A percentile compares a stretch with the other conserved stretches of the same genome.
Evolutionary conservation across 1,140 invertebrate species (phyloP).

Genomic region (Grapholita molesta): DNA sequence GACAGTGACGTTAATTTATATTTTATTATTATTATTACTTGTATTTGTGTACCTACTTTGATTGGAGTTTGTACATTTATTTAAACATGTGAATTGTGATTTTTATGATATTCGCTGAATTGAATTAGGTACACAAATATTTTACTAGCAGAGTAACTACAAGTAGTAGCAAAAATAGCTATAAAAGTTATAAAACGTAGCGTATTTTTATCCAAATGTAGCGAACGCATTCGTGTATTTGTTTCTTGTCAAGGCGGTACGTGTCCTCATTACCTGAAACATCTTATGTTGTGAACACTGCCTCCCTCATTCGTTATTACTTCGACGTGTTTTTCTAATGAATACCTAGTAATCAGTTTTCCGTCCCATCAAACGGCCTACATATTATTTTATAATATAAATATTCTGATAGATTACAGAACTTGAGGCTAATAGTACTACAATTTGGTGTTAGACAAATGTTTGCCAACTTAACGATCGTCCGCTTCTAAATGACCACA

Average conservation of each 20-base stretch:
- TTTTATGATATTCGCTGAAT: too few species aligned
- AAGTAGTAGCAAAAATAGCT: neutral
- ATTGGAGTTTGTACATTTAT: too few species aligned
- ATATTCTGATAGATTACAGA: neutral
- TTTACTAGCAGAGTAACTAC: too few species aligned
- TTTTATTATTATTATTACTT: too few species aligned
- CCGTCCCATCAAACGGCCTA: neutral
- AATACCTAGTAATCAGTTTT: neutral
- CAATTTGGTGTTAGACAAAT: conserved; percentile 37
- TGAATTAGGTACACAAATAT: too few species aligned
- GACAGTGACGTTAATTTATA: too few species aligned
- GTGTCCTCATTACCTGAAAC: conserved; percentile 41
- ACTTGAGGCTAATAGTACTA: neutral
- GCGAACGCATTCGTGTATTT: conserved; percentile 36
- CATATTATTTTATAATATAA: neutral
- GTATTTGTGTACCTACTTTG: too few species aligned
- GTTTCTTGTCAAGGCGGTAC: conserved; percentile 41
- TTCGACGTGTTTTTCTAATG: neutral
- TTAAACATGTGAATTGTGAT: too few species aligned
- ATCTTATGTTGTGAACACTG: conserved; percentile 17
- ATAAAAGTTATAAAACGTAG: conserved; percentile 32
- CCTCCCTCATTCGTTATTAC: neutral
- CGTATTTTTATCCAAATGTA: conserved; percentile 30
- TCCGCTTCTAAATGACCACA: conserved; percentile 46
- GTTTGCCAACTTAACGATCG: conserved; percentile 49